Conservation (phyloP, 2,797 vertebrate genomes). For the Staurois parvus region DNA sequence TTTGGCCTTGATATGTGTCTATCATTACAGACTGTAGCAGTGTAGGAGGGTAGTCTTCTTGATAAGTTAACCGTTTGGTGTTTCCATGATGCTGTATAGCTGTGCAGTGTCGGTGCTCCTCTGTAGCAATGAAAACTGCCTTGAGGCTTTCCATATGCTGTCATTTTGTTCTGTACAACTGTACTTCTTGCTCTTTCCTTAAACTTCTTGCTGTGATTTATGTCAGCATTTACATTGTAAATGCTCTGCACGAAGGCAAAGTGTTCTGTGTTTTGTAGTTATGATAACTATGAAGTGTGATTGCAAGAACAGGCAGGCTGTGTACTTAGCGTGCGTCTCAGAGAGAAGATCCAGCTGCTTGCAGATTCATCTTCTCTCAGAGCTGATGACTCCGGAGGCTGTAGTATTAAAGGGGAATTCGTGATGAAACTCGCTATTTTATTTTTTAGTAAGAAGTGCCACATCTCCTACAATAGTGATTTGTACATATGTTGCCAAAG, state of each 20-base stretch:
- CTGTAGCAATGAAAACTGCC: too few relatives aligned
- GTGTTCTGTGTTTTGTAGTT: not conserved
- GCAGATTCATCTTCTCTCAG: not conserved
- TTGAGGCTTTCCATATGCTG: slow-evolving; percentile 18
- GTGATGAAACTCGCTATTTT: too few relatives aligned
- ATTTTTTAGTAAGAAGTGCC: too few relatives aligned
- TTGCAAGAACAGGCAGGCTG: not conserved
- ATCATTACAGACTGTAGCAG: too few relatives aligned
- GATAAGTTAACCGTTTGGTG: too few relatives aligned
- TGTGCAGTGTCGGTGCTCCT: too few relatives aligned
- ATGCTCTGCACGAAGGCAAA: not conserved
- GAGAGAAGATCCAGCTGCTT: not conserved
- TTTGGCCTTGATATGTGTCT: too few relatives aligned
- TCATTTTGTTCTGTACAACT: not conserved
- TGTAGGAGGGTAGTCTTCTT: too few relatives aligned
- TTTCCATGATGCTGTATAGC: too few relatives aligned
- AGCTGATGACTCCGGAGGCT: not conserved
- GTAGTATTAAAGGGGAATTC: too few relatives aligned
- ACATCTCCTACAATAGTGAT: too few relatives aligned
- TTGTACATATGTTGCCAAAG: too few relatives aligned
- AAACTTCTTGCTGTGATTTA: slow-evolving; percentile 5
- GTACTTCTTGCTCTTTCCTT: not conserved
- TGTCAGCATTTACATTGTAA: not conserved
- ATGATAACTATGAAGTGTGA: not conserved
- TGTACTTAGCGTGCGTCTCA: not conserved